Conservation (phyloP, 2,797 vertebrate species). For the Acropternis orthonyx region DNA sequence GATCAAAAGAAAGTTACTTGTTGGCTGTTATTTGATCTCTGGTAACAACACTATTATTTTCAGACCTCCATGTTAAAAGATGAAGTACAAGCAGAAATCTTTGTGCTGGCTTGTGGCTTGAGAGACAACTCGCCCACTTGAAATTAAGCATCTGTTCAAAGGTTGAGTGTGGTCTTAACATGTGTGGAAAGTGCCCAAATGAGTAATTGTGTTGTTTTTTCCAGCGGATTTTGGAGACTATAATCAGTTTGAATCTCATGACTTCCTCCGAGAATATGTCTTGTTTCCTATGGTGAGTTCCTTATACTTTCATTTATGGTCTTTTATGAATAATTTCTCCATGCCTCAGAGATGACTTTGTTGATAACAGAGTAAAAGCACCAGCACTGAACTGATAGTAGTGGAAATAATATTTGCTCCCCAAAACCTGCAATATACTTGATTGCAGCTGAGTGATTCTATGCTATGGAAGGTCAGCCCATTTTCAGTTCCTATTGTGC, state of each 20-base stretch:
- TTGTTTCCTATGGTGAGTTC: constrained; percentile 95
- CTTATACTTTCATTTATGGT: not conserved
- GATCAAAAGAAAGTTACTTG: constrained; percentile 31
- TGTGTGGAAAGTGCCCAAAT: constrained; percentile 20
- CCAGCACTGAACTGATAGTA: not conserved
- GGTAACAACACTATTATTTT: constrained; percentile 15
- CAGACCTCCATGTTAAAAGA: not conserved
- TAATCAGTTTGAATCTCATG: constrained; percentile 90
- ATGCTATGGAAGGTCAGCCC: not conserved
- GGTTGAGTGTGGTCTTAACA: not conserved
- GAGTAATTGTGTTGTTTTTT: constrained; percentile 50
- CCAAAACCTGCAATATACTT: not conserved
- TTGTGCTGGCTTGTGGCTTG: constrained; percentile 11
- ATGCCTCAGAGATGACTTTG: not conserved
- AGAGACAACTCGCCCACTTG: not conserved
- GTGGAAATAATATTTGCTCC: not conserved
- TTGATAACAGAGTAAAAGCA: not conserved
- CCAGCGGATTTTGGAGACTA: constrained; percentile 95
- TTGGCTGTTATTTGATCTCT: constrained; percentile 19
- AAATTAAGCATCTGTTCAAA: constrained; percentile 27
- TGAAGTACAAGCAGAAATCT: constrained; percentile 2
- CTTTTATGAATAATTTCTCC: not conserved
- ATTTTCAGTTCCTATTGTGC: not conserved
- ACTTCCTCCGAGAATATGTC: constrained; percentile 94
- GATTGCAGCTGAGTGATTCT: not conserved